These are phyloP conservation scores for Eudemis profundana DNA, from an alignment of 2,888 invertebrate genomes.

Conservation along the genomic window DNA sequence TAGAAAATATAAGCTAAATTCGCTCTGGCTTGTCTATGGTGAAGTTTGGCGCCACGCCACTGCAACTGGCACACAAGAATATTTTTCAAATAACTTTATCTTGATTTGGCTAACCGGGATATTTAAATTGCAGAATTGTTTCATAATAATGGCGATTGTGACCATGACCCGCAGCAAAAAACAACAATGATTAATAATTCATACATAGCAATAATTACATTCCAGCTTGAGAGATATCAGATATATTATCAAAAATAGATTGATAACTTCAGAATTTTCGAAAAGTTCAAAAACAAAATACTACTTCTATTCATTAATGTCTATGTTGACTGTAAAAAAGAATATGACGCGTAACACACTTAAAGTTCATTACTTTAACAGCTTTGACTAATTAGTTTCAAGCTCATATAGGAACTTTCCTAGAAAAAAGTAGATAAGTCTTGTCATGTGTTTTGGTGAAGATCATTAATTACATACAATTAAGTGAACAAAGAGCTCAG, in stretches of 20 bases:
- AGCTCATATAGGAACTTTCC: background rate
- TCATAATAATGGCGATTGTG: conserved; percentile 11
- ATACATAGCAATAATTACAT: background rate
- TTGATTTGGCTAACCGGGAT: too few species aligned
- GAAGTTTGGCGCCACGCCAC: too few species aligned
- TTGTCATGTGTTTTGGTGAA: background rate
- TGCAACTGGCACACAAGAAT: too few species aligned
- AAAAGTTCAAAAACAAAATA: too few species aligned
- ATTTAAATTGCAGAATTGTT: too few species aligned
- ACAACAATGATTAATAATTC: conserved; percentile 12
- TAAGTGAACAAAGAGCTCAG: conserved; percentile 36
- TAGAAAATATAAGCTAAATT: too few species aligned
- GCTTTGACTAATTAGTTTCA: conserved; percentile 11
- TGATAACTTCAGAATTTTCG: too few species aligned
- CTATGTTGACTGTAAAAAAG: too few species aligned
- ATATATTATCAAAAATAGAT: too few species aligned
- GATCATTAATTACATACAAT: conserved; percentile 19
- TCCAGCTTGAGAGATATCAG: background rate
- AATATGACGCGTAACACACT: too few species aligned
- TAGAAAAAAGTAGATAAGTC: background rate
- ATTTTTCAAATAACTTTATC: background rate
- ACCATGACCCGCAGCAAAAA: conserved; percentile 29
- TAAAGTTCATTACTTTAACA: background rate
- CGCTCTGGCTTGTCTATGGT: too few species aligned
- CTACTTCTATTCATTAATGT: too few species aligned